phyloP scores from a whole-genome alignment of 2,113 vertebrate species.

The Cololabis saira region DNA sequence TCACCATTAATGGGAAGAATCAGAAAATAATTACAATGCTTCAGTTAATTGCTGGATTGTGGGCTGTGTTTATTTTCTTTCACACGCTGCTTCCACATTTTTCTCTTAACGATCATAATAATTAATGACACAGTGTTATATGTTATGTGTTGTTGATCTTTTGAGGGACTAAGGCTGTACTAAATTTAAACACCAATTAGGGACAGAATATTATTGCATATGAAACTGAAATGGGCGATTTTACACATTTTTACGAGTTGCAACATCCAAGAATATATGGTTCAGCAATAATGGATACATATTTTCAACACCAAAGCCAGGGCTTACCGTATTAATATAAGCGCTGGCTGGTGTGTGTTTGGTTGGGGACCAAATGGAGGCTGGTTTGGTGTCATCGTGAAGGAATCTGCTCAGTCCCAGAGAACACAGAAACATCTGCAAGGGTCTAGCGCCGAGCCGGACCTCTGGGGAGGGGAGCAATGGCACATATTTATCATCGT shows the following conservation, averaged over 20 bases:
- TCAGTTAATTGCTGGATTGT: too few species aligned
- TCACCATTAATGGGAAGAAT: too few species aligned
- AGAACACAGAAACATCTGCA: constrained; percentile 46
- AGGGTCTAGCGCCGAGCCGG: not conserved
- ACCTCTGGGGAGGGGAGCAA: constrained; percentile 31
- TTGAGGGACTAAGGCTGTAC: too few species aligned
- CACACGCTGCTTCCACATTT: too few species aligned
- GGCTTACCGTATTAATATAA: not conserved
- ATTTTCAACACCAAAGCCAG: not conserved
- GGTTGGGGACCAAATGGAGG: constrained; percentile 34
- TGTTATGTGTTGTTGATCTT: too few species aligned
- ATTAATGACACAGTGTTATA: too few species aligned
- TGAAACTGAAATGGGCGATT: too few species aligned
- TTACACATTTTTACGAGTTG: not conserved
- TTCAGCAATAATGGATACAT: not conserved
- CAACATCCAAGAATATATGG: not conserved
- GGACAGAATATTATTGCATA: too few species aligned
- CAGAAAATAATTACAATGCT: too few species aligned
- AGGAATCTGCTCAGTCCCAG: constrained; percentile 26
- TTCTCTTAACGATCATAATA: too few species aligned
- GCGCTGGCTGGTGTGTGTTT: not conserved
- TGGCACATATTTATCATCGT: constrained; percentile 37
- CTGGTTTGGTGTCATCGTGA: constrained; percentile 10
- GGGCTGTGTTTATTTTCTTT: too few species aligned
- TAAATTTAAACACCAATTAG: too few species aligned